A percentile compares a stretch with the other conserved stretches of the same genome.
Conservation (phyloP, 2,797 vertebrate genomes). For the Amblyraja radiata region DNA sequence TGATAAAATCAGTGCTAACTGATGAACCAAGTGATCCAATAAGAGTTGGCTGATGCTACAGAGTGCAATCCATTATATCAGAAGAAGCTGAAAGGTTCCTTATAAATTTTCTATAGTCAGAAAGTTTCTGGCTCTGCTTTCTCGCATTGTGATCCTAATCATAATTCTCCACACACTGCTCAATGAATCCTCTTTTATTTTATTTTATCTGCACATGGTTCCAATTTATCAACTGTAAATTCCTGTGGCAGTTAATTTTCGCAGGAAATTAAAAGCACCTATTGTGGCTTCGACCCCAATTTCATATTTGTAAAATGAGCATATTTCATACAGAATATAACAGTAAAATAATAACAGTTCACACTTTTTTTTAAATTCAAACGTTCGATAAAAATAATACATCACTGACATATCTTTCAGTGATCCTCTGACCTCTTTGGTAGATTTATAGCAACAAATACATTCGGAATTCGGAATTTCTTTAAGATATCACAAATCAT, state of each 20-base stretch:
- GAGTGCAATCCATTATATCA: not conserved
- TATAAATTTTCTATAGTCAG: constrained; percentile 4
- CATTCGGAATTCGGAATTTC: not conserved
- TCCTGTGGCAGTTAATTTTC: not conserved
- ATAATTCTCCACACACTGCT: not conserved
- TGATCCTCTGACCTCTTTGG: not conserved
- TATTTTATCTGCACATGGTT: not conserved
- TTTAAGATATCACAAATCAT: too few relatives aligned
- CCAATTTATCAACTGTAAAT: not conserved
- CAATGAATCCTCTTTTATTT: not conserved
- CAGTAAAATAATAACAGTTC: not conserved
- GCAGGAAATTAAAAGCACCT: not conserved
- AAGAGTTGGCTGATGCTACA: not conserved
- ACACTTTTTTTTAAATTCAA: too few relatives aligned
- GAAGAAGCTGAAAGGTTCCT: constrained; percentile 2
- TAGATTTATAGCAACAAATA: not conserved
- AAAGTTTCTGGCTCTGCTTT: not conserved
- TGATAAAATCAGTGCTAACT: not conserved
- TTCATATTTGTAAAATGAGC: not conserved
- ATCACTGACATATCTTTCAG: not conserved
- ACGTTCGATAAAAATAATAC: not conserved
- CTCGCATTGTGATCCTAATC: not conserved
- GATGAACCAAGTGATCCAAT: not conserved
- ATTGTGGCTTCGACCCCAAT: not conserved
- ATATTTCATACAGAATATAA: not conserved